Base-by-base conservation (phyloP, 1,140 invertebrate genomes). In the Leptonema lineaticorne region DNA sequence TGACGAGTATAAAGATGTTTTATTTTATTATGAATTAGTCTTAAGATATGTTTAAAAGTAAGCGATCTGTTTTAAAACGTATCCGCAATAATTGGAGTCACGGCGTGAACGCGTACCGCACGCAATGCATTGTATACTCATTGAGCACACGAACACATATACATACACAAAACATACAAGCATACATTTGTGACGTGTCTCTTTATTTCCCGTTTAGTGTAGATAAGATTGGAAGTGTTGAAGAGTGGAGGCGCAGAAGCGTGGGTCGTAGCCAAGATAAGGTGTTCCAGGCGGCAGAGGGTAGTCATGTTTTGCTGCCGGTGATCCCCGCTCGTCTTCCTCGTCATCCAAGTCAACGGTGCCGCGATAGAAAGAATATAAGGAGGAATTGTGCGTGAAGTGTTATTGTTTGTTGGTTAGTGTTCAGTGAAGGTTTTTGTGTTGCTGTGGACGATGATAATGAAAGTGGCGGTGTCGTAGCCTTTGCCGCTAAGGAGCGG, bases 131-230 rank as follows among this genome's bases (percentile, higher is more conserved):
- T 14, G n/a, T n/a, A n/a, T n/a, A n/a, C n/a, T n/a, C n/a, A n/a
- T n/a, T n/a, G n/a, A n/a, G n/a, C 20, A 24, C 50, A 41, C 50
- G 11, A 2, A 24, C 20, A 24, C 9, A 50, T 11, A 22, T 53
- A 24, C 20, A 41, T 53, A 16, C 16, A 4, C n/a, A 48, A 33
- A 48, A 1, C 46, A 2, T 1, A 20, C 46, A 20, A 53, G 22
- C 48, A 27, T 64, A 11, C 22, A 24, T 5, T 64, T 50, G 63
- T 64, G 63, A 64, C 63, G 63, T 64, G 48, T 50, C 28, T 64
- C 26, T 46, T 63, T 46, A 63, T 64, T 64, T 64, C 63, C 63
- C 63, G 63, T 64, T 64, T 64, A 24, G 63, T 28, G 41, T 45
- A 63, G 60, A 63, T 63, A 63, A 63, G 60, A 26, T 45, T 37